Evolutionary conservation across 2,797 vertebrate genomes (phyloP).

Genomic region (Paedocypris micromegethes): DNA sequence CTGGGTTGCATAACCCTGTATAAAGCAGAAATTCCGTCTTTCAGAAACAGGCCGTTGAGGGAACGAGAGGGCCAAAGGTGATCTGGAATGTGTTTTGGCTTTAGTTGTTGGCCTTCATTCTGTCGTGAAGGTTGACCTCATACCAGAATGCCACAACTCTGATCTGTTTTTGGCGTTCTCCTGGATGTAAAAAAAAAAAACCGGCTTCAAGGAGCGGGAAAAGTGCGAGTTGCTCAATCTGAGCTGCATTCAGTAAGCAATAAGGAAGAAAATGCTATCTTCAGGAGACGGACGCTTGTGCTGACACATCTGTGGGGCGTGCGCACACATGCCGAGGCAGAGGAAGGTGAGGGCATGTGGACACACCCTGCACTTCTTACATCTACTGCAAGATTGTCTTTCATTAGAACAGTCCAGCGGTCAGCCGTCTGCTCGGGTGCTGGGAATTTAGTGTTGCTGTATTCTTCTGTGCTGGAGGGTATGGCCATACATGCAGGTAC

Average conservation of each 20-base stretch:
- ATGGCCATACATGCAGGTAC: conserved; percentile 69
- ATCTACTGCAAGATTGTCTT: conserved; percentile 14
- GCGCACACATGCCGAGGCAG: conserved; percentile 59
- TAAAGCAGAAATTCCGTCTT: conserved; percentile 24
- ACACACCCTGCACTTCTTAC: conserved; percentile 26
- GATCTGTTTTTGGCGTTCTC: not conserved
- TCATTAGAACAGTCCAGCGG: not conserved
- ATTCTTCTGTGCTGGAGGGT: conserved; percentile 50
- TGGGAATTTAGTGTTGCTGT: conserved; percentile 49
- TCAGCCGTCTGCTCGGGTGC: conserved; percentile 5
- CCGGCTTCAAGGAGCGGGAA: conserved; percentile 30
- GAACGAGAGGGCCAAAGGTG: conserved; percentile 46
- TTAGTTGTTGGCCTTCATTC: conserved; percentile 36
- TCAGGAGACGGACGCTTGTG: conserved; percentile 28
- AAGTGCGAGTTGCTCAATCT: conserved; percentile 44
- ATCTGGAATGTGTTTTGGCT: conserved; percentile 45
- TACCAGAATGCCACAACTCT: conserved; percentile 14
- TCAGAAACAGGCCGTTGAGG: conserved; percentile 31
- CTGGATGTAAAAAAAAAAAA: conserved; percentile 7
- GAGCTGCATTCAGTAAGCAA: conserved; percentile 51
- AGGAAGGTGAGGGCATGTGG: conserved; percentile 50
- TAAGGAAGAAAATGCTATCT: conserved; percentile 44
- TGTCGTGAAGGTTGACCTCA: conserved; percentile 23
- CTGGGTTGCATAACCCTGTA: conserved; percentile 41
- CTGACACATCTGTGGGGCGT: conserved; percentile 46